A percentile compares a stretch with the other conserved stretches of the same genome.
phyloP scores from a whole-genome alignment of 2,888 invertebrate genomes.

The Carpatolechia fugitivella region DNA sequence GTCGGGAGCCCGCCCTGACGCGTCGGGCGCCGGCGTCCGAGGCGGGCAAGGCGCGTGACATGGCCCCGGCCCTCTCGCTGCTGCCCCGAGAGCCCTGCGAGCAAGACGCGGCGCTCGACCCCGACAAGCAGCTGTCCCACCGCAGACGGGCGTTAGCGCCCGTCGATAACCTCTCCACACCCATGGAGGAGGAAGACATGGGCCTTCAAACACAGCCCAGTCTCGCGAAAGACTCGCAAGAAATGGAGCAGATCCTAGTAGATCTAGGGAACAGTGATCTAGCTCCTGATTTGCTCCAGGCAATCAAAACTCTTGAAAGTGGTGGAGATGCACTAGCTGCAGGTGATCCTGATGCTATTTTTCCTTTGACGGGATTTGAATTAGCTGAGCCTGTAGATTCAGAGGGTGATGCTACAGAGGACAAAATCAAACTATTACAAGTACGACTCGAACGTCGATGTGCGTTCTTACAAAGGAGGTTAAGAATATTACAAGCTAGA shows the following conservation, averaged over 20 bases:
- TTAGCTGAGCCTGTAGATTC: conserved; percentile 74
- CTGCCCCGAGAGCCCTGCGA: conserved; percentile 64
- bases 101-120: conserved; percentile 45
- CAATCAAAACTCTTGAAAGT: conserved; percentile 86
- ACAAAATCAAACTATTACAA: conserved; percentile 76
- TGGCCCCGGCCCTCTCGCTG: conserved; percentile 97
- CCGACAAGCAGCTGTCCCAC: conserved; percentile 42
- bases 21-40: conserved; percentile 63
- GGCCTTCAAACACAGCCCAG: conserved; percentile 77
- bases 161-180: conserved; percentile 75
- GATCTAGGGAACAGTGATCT: conserved; percentile 80
- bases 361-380: conserved; percentile 65
- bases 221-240: conserved; percentile 79
- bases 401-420: conserved; percentile 73
- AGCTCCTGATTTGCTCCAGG: conserved; percentile 84
- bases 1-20: conserved; percentile 62
- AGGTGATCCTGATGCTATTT: conserved; percentile 72
- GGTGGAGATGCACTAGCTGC: conserved; percentile 62
- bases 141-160: conserved; percentile 69
- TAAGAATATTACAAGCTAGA: conserved; percentile 87
- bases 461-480: conserved; percentile 85
- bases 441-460: conserved; percentile 83
- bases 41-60: conserved; percentile 84
- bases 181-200: conserved; percentile 81
- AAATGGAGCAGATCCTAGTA: conserved; percentile 84